phyloP scores from a whole-genome alignment of 2,797 vertebrate genomes.

The Capromys pilorides region DNA sequence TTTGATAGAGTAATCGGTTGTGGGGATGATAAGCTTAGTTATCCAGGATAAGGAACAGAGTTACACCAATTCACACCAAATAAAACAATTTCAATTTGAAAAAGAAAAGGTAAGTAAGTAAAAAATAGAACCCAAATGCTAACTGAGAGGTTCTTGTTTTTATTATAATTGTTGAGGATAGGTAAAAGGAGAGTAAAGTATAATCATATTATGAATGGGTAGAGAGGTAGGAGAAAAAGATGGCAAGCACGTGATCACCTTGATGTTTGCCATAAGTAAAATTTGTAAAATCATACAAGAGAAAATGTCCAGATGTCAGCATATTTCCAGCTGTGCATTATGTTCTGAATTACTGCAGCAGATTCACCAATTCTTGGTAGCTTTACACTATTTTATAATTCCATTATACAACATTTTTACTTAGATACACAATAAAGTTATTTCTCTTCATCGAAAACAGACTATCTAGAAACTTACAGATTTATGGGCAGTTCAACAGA shows the following conservation, averaged over 20 bases:
- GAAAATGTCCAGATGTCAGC: background rate
- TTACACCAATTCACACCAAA: background rate
- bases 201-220: background rate
- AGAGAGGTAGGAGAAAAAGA: background rate
- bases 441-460: background rate
- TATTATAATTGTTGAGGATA: background rate
- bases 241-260: background rate
- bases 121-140: background rate
- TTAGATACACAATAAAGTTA: background rate
- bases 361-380: background rate
- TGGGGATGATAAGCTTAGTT: background rate
- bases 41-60: background rate
- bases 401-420: constrained; percentile 1
- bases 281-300: background rate
- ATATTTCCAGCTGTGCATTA: background rate
- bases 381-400: background rate
- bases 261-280: background rate
- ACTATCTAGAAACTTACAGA: background rate
- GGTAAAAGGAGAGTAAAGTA: background rate
- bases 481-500: background rate
- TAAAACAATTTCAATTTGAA: constrained; percentile 5
- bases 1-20: background rate
- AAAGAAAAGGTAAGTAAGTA: background rate
- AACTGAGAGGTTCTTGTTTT: no score
- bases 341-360: constrained; percentile 5